Conservation (phyloP, 2,888 invertebrate species). For the Amiota communis region DNA sequence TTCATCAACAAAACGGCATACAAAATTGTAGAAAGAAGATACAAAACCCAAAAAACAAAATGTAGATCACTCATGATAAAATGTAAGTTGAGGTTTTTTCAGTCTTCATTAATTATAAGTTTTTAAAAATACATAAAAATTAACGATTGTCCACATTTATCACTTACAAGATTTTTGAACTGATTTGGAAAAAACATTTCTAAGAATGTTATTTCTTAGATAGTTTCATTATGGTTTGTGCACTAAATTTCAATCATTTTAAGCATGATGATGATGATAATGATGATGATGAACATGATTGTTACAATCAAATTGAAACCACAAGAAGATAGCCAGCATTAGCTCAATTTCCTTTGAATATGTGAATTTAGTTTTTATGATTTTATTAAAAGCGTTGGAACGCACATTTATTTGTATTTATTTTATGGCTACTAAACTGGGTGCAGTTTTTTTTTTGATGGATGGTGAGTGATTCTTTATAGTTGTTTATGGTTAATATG, state of each 20-base stretch:
- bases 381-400: slow-evolving; percentile 16
- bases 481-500: slow-evolving; percentile 10
- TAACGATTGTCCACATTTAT: slow-evolving; percentile 24
- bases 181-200: too few relatives aligned
- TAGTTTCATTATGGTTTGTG: slow-evolving; percentile 22
- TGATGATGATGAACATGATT: too few relatives aligned
- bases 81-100: slow-evolving; percentile 22
- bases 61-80: slow-evolving; percentile 14
- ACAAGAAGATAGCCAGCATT: too few relatives aligned
- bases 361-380: background rate
- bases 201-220: background rate
- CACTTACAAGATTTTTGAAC: background rate
- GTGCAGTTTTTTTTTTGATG: background rate
- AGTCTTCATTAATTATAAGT: slow-evolving; percentile 63
- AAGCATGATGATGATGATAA: background rate
- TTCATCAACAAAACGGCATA: slow-evolving; percentile 5
- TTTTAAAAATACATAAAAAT: slow-evolving; percentile 55
- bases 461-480: background rate
- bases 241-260: slow-evolving; percentile 21
- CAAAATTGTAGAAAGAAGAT: background rate
- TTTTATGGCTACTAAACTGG: background rate
- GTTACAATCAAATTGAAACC: too few relatives aligned
- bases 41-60: background rate
- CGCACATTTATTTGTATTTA: background rate
- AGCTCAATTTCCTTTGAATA: slow-evolving; percentile 6